Base-by-base conservation (phyloP, 2,797 vertebrate genomes). In the Argyrosomus regius region DNA sequence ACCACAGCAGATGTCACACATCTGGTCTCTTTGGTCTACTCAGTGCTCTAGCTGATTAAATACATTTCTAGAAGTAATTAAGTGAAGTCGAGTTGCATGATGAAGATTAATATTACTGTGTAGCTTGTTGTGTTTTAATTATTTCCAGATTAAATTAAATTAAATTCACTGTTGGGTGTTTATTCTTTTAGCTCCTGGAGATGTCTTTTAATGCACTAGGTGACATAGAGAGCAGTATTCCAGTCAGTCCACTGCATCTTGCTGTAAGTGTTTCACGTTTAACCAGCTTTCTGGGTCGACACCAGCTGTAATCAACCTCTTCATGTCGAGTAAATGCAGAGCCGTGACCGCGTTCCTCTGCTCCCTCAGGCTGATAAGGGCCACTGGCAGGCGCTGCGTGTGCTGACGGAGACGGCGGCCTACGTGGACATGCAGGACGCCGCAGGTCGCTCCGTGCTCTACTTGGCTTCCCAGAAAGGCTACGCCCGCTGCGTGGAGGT, bases 181-280 rank as follows among this genome's bases (percentile, higher is more conserved):
- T 82, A 95, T 70, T 63, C 1, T 90, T 90, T 82, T 75, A 99
- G 98, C 97, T 99, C 81, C 94, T 99, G 95, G 98, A 99, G 93
- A 98, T 98, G 97, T 98, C 98, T 72, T 98, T 99, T 92, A 98
- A 99, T 94, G 98, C 98, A 95, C 95, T 99, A 94, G 97, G 98
- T 94, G 97, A 99, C 82, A 97, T 98, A 93, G 97, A 99, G 89
- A 99, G 96, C 94, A 97, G 96, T 90, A 94, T 97, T 93, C 97
- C 97, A 72, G 96, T 98, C 92, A 99, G 98, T 94, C 97, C 98
- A 84, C 96, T 99, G 95, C 98, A 99, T 95, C 98, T 99, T 91
- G 98, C 98, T 96, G 98, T 99, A 83, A 98, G 98, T 97, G 61
- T 77, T 46, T 50, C 31, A 31, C 73, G 43, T 50, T 65, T 18